These are phyloP conservation scores for Catocala fraxini DNA, from an alignment of 2,888 invertebrate genomes.

Conservation along the genomic window DNA sequence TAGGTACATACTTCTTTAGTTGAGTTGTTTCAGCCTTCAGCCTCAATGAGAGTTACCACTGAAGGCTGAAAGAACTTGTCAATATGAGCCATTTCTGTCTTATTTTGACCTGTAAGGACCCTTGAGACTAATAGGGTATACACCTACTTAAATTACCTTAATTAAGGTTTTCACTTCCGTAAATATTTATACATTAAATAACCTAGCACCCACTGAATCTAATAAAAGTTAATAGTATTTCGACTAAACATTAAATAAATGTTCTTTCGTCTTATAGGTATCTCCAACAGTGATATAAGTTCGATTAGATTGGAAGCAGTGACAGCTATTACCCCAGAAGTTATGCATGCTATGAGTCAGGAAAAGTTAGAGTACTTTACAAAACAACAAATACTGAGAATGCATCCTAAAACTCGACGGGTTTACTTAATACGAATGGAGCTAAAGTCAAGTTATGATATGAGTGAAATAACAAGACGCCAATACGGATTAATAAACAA, in stretches of 20 bases:
- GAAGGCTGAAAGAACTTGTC: too few species aligned
- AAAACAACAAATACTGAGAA: conserved; percentile 75
- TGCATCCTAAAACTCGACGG: conserved; percentile 71
- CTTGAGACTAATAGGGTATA: too few species aligned
- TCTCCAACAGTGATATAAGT: conserved; percentile 71
- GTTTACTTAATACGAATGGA: conserved; percentile 77
- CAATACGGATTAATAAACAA: conserved; percentile 11
- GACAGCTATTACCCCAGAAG: conserved; percentile 65
- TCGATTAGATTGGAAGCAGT: conserved; percentile 76
- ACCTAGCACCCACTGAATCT: too few species aligned
- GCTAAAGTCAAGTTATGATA: conserved; percentile 70
- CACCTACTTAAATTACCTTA: too few species aligned
- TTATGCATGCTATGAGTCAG: conserved; percentile 71
- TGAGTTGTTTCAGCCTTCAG: too few species aligned
- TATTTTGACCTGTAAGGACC: too few species aligned
- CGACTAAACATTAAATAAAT: neutral
- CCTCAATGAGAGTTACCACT: too few species aligned
- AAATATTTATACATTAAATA: too few species aligned
- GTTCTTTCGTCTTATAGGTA: conserved; percentile 57
- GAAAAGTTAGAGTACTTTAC: conserved; percentile 75
- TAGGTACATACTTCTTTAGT: too few species aligned
- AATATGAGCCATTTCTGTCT: too few species aligned
- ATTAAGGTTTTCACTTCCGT: too few species aligned
- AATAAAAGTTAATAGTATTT: too few species aligned
- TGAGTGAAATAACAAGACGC: conserved; percentile 63